Evolutionary conservation across 2,113 vertebrate genomes (phyloP).

Genomic region (Clarias magur): DNA sequence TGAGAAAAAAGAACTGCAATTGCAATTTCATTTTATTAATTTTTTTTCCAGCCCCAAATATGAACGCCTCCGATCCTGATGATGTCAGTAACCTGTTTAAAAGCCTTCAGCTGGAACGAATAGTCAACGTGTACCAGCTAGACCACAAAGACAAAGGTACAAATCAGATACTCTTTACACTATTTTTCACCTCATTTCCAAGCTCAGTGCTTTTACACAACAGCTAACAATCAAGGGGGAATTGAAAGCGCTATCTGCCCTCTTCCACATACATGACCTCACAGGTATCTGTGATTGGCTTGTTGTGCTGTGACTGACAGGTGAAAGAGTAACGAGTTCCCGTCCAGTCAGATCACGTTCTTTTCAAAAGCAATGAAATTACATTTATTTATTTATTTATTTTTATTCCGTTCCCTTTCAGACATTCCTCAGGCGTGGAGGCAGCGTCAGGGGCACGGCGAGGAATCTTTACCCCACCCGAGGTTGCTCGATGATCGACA

Average conservation of each 20-base stretch:
- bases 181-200: not conserved
- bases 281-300: not conserved
- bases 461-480: not conserved
- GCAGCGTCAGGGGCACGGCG: constrained; percentile 16
- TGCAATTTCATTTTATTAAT: not conserved
- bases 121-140: constrained; percentile 51
- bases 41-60: constrained; percentile 29
- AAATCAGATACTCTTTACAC: not conserved
- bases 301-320: not conserved
- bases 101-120: constrained; percentile 54
- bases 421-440: constrained; percentile 33
- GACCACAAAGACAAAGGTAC: constrained; percentile 46
- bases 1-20: not conserved
- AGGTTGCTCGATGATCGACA: constrained; percentile 41
- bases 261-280: not conserved
- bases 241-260: not conserved
- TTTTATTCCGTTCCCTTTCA: constrained; percentile 8
- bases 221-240: not conserved
- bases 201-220: not conserved
- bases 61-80: constrained; percentile 34
- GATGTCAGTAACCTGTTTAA: constrained; percentile 54
- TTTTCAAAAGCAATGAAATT: not conserved
- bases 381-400: not conserved
- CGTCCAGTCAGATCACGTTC: not conserved
- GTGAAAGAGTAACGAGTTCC: not conserved